Conservation (phyloP, 2,888 invertebrate species). For the Diplolepis rosae region DNA sequence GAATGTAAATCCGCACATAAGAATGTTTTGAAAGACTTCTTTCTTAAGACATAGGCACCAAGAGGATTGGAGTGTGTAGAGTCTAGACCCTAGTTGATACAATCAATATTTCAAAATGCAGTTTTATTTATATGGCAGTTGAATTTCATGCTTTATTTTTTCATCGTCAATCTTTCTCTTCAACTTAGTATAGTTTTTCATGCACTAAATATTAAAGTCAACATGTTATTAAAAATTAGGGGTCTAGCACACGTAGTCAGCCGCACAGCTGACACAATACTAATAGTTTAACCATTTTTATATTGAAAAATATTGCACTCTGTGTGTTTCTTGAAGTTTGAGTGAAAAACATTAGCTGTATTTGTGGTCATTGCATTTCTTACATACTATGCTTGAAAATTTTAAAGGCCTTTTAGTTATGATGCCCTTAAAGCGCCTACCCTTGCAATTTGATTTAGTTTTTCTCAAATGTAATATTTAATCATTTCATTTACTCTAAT, state of each 20-base stretch:
- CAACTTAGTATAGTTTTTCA: slow-evolving; percentile 10
- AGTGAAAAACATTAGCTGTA: background rate
- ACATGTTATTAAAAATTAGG: slow-evolving; percentile 48
- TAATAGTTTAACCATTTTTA: slow-evolving; percentile 46
- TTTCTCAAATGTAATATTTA: background rate
- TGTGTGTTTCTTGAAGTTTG: background rate
- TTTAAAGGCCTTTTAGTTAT: no score
- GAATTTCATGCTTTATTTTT: slow-evolving; percentile 33
- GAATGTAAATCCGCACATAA: slow-evolving; percentile 57
- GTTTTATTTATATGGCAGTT: background rate
- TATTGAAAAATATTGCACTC: background rate
- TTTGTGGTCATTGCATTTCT: background rate
- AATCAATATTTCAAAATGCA: slow-evolving; percentile 33
- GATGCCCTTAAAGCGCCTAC: no score
- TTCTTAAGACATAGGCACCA: slow-evolving; percentile 53
- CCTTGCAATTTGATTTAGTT: no score
- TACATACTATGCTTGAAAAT: background rate
- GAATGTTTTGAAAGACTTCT: slow-evolving; percentile 38
- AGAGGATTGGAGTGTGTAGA: slow-evolving; percentile 67
- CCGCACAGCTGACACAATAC: slow-evolving; percentile 68
- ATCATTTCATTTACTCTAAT: background rate
- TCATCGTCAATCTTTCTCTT: slow-evolving; percentile 26
- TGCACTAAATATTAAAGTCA: slow-evolving; percentile 14
- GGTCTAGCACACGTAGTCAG: slow-evolving; percentile 66
- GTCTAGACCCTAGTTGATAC: slow-evolving; percentile 56